Percentiles rank a stretch among this genome's conserved stretches.
Conservation (phyloP, 2,113 vertebrate species). For the Myotis yumanensis region DNA sequence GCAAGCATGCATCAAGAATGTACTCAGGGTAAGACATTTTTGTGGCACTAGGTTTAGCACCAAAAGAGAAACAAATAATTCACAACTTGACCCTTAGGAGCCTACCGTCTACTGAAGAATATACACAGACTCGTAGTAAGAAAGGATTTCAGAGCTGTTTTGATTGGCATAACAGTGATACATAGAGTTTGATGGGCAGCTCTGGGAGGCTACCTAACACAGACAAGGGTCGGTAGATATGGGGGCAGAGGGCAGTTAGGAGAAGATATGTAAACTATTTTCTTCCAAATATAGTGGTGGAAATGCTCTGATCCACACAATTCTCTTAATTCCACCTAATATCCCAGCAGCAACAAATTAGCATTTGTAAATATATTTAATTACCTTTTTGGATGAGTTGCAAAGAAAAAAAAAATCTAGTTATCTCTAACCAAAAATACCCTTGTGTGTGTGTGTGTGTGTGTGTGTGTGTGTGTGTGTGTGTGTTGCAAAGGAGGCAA, state of each 20-base stretch:
- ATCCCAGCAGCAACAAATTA: background rate
- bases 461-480: background rate
- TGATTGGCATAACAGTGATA: background rate
- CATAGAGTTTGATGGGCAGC: background rate
- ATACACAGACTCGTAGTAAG: background rate
- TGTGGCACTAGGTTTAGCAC: background rate
- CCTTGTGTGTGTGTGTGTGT: background rate
- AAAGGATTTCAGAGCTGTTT: background rate
- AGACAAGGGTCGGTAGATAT: background rate
- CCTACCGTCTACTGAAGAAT: background rate
- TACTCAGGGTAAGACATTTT: background rate
- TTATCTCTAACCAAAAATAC: background rate
- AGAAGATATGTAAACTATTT: background rate
- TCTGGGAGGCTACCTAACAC: background rate
- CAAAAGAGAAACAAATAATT: conserved; percentile 5
- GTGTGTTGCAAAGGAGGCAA: background rate
- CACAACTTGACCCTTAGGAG: background rate
- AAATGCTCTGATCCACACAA: background rate
- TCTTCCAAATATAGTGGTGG: background rate
- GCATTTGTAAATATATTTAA: conserved; percentile 12
- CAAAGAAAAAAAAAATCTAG: background rate
- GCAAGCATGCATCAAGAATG: background rate
- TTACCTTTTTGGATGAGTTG: background rate
- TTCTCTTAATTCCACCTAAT: conserved; percentile 20
- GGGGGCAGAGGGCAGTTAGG: background rate